Base-by-base conservation (phyloP, 1,140 invertebrate species). In the Himalopsyche phryganea region DNA sequence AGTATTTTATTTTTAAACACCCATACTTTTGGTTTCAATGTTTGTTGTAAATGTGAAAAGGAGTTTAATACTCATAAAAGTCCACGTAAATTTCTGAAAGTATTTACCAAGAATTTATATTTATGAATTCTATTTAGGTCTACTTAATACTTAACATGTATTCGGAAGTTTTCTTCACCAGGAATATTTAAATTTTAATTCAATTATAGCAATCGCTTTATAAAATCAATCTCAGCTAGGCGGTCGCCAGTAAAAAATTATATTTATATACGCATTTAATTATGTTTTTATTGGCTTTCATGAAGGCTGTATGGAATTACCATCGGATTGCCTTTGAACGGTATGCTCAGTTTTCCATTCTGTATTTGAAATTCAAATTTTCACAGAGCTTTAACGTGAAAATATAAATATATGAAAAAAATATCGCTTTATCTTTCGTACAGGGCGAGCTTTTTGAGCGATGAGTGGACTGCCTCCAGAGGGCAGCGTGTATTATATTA, bases 311-410 rank as follows among this genome's bases (percentile, higher is more conserved):
- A n/a, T 17, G 15, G 38, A 51, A 51, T 40, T 51, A 51, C 35
- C 49, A 51, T 51, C 49, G 41, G 49, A 14, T 40, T 36, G 49
- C 36, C 52, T 35, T 23, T 40, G 44, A 44, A 17, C 38, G 38
- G 49, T 47, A 38, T 44, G 44, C 38, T 58, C 54, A 40, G 45
- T 54, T 59, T 58, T 63, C 56, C 61, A 40, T 56, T 58, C 33
- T 56, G 44, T 52, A 63, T 63, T 63, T 63, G 61, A 63, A 63
- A 56, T 63, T 63, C 61, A 59, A 63, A 63, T 63, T 63, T 52
- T 33, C 46, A 38, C 50, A 50, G 35, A 42, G 56, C 61, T 59
- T 55, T 53, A 59, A 51, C 46, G 44, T 46, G 38, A 51, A 59
- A 56, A 59, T 55, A 63, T 59, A 63, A 63, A 60, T 60, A 55